Percentiles rank a stretch among this genome's conserved stretches.
phyloP scores from a whole-genome alignment of 30 jellyfish, hydroid and myxozoan genomes.

The Hydractinia echinata region DNA sequence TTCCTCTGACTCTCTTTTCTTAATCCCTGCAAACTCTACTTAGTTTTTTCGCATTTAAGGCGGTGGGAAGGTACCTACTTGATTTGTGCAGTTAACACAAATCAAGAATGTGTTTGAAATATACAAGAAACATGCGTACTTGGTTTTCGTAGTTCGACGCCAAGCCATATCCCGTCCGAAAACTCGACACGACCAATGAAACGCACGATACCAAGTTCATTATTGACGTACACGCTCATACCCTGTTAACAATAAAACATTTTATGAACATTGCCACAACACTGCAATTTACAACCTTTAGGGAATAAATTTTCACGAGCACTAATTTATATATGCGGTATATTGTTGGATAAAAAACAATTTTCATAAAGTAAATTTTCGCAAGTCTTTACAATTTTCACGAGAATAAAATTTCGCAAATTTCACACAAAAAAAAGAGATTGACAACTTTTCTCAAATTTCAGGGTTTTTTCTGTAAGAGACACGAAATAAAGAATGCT shows the following conservation, averaged over 20 bases:
- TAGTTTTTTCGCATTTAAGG: neutral
- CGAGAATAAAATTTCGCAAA: too few species aligned
- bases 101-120: neutral
- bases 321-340: too few species aligned
- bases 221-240: constrained; percentile 85
- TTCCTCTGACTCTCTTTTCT: constrained; percentile 1
- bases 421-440: too few species aligned
- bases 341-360: too few species aligned
- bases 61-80: neutral
- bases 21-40: neutral
- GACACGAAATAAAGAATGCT: too few species aligned
- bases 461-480: too few species aligned
- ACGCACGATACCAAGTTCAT: constrained; percentile 62
- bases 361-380: too few species aligned
- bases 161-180: constrained; percentile 78
- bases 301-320: too few species aligned
- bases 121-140: constrained; percentile 36
- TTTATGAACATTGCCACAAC: too few species aligned
- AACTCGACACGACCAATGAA: constrained; percentile 70
- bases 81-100: neutral
- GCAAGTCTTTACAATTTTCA: too few species aligned
- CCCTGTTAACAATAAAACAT: constrained; percentile 46
- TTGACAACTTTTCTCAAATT: too few species aligned
- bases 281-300: too few species aligned
- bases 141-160: constrained; percentile 83